Base-by-base conservation (phyloP, 2,797 vertebrate genomes). In the Gadopsis bispinosus region DNA sequence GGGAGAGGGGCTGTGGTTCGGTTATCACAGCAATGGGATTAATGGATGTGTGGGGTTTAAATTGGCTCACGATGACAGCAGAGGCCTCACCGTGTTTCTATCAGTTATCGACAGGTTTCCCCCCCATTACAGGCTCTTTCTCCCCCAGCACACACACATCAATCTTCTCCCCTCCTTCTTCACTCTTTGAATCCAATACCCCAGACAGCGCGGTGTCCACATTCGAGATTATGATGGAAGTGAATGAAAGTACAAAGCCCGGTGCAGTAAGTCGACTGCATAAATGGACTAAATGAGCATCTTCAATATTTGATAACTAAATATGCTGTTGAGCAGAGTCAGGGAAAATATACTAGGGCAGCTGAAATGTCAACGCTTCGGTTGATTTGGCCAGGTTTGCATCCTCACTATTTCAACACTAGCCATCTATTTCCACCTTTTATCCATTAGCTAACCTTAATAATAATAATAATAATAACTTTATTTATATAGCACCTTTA, bases 11-110 rank as follows among this genome's bases (percentile, higher is more conserved):
- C 54, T 67, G 58, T 8, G 85, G 80, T 79, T 85, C 26, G 48
- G 87, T 87, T 88, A 88, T 85, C 82, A 73, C 88, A 89, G 74
- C 85, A 67, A 72, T 70, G 82, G 83, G 84, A 93, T 93, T 91
- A 93, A 93, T 90, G 91, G 88, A 81, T 77, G 79, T 73, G 81
- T 65, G 73, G 78, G 77, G 70, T 90, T 87, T 91, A 86, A 92
- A 93, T 89, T 87, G 87, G 85, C 84, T 91, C 73, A 69, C 65
- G 62, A 83, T 89, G 90, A 84, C 88, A 87, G 80, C 67, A 5
- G 65, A 86, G 81, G 88, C 86, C 81, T 83, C 78, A 17, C 72
- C 59, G 47, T 86, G 87, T 89, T 89, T 89, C 81, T 85, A 89
- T 90, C 91, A 84, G 79, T 86, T 88, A 87, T 89, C 75, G 55